Evolutionary conservation across 2,113 vertebrate species (phyloP).

Genomic region (Pseudorasbora parva): DNA sequence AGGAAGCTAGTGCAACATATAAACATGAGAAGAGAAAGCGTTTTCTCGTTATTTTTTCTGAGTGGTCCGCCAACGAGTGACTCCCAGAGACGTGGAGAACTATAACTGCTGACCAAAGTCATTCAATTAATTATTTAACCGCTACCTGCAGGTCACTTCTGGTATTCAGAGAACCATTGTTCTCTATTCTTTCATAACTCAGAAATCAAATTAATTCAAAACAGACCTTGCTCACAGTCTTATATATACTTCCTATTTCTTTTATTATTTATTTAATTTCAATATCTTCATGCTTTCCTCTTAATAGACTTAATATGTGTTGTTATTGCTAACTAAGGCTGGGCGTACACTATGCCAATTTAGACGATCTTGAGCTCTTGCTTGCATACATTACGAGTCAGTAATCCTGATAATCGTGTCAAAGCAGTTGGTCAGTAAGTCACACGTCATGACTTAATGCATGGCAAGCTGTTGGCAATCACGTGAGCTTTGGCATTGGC

Average conservation of each 20-base stretch:
- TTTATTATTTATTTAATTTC: too few relatives aligned
- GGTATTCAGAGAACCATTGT: not conserved
- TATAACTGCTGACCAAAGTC: not conserved
- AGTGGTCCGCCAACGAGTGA: not conserved
- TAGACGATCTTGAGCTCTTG: too few relatives aligned
- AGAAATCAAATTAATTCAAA: not conserved
- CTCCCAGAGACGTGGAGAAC: not conserved
- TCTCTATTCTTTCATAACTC: not conserved
- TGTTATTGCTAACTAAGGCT: too few relatives aligned
- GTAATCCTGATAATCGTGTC: too few relatives aligned
- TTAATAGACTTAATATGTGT: too few relatives aligned
- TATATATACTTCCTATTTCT: not conserved
- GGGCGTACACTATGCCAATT: too few relatives aligned
- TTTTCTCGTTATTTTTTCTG: not conserved
- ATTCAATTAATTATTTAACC: slow-evolving; percentile 8
- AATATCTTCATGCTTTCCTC: too few relatives aligned
- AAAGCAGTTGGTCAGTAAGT: too few relatives aligned
- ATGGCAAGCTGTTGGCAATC: too few relatives aligned
- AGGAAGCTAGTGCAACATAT: not conserved
- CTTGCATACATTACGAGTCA: too few relatives aligned
- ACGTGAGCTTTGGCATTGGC: too few relatives aligned
- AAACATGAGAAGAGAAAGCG: not conserved
- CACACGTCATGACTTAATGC: too few relatives aligned
- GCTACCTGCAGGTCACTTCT: not conserved
- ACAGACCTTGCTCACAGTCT: not conserved